Evolutionary conservation across 2,113 vertebrate genomes (phyloP), one percentile per base, ranked within the genome.

Genomic region (Chaetura pelagica): DNA sequence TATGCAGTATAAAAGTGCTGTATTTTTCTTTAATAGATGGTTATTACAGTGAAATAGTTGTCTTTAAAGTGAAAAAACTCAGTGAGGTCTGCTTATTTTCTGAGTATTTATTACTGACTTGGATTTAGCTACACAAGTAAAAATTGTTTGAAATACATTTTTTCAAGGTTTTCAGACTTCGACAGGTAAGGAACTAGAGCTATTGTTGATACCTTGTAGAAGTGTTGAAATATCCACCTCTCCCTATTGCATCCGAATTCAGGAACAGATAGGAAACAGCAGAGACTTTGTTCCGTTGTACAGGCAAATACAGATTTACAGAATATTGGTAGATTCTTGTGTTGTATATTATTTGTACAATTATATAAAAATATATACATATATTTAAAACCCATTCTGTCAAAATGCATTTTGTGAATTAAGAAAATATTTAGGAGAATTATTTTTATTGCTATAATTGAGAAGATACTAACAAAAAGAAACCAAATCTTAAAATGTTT

Each of bases 1-100:
- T 94, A 84, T 81, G 90, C 64, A 68, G 75, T 90, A 46, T 59
- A 20, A 15, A 90, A 92, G n/a, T 84, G 62, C 82, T 92, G 1
- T 61, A 30, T 77, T 71, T 91, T 90, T 88, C 57, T 91, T 93
- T 71, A 84, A 75, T 86, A 86, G 19, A 29, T 81, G 86, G 88
- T 54, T 85, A 88, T 75, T 94, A 54, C 48, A 67, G 55, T 71
- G 48, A 75, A 88, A 34, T 48, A 54, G n/a, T 78, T 92, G 77
- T 78, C 49, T 90, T 92, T 57, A 84, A 91, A 81, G 42, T 74
- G 55, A 40, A 71, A 77, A 66, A 83, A 48, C 5, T 30, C 23
- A 9, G 13, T 55, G 34, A 62, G 24, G 52, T 15, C 42, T 93
- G 4, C 26, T 74, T 80, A 27, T 78, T 62, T 93, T 83, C 58